Percentiles rank a stretch among this genome's conserved stretches.
These are phyloP conservation scores for Chaitophorus viminalis DNA, from an alignment of 2,888 invertebrate species.

Conservation along the genomic window DNA sequence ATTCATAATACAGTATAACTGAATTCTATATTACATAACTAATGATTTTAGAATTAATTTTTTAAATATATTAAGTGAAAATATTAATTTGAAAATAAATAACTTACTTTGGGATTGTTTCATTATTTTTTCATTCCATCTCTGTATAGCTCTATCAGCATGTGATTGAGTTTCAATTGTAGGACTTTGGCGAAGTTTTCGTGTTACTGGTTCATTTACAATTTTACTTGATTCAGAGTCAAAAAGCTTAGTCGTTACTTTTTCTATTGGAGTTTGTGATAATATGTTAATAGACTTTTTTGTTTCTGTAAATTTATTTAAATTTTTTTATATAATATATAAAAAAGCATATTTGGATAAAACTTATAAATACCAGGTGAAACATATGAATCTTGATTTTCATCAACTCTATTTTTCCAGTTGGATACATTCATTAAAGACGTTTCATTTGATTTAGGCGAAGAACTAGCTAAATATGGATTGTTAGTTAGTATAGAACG, in stretches of 20 bases:
- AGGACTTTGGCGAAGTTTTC: neutral
- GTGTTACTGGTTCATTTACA: neutral
- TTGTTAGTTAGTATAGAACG: neutral
- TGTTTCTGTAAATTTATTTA: conserved; percentile 1
- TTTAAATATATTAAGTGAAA: neutral
- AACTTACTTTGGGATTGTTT: conserved; percentile 25
- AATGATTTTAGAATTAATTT: neutral
- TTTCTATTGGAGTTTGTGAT: neutral
- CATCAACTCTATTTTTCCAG: neutral
- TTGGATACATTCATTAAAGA: conserved; percentile 58
- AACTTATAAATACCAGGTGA: conserved; percentile 25
- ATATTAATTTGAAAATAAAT: neutral
- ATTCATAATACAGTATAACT: neutral
- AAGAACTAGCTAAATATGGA: conserved; percentile 40
- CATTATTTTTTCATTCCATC: conserved; percentile 53
- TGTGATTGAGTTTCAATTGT: neutral
- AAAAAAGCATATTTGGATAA: neutral
- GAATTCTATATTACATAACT: neutral
- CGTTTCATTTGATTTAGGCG: conserved; percentile 53
- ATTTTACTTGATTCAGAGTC: neutral
- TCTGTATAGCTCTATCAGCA: conserved; percentile 49
- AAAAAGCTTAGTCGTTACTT: neutral
- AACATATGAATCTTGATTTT: neutral
- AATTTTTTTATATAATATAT: neutral
- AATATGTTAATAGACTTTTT: neutral